Evolutionary conservation across 23 tunicate species (phyloP).

Genomic region (Phallusia fumigata): DNA sequence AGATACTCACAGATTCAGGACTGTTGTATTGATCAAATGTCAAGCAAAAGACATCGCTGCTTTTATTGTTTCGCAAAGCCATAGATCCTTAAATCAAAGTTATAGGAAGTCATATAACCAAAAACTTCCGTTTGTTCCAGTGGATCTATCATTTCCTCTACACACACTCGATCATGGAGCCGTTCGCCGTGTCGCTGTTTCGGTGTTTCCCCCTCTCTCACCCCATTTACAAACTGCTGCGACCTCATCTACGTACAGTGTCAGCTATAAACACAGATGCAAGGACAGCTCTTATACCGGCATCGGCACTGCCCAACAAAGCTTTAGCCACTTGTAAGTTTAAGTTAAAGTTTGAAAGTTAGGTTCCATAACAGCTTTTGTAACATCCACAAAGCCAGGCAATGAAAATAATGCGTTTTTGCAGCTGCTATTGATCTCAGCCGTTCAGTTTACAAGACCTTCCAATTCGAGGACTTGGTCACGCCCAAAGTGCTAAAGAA

Average conservation of each 20-base stretch:
- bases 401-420: not conserved
- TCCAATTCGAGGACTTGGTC: constrained; percentile 43
- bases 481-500: constrained; percentile 55
- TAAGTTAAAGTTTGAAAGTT: not conserved
- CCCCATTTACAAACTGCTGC: constrained; percentile 71
- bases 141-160: constrained; percentile 67
- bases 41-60: too few relatives aligned
- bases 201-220: constrained; percentile 62
- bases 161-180: constrained; percentile 69
- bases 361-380: not conserved
- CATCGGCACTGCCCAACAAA: constrained; percentile 22
- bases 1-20: too few relatives aligned
- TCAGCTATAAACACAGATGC: constrained; percentile 62
- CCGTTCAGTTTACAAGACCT: constrained; percentile 26
- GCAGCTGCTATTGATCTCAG: constrained; percentile 44
- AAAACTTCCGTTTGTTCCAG: constrained; percentile 25
- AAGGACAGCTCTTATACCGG: constrained; percentile 30
- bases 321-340: constrained; percentile 56
- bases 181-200: constrained; percentile 73
- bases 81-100: too few relatives aligned
- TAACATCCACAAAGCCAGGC: not conserved
- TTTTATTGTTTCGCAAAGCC: too few relatives aligned
- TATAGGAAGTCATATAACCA: not conserved
- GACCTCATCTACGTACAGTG: constrained; percentile 76
- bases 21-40: too few relatives aligned